These are phyloP conservation scores for Triplophysa tibetana DNA, from an alignment of 2,113 vertebrate species.

Conservation along the genomic window DNA sequence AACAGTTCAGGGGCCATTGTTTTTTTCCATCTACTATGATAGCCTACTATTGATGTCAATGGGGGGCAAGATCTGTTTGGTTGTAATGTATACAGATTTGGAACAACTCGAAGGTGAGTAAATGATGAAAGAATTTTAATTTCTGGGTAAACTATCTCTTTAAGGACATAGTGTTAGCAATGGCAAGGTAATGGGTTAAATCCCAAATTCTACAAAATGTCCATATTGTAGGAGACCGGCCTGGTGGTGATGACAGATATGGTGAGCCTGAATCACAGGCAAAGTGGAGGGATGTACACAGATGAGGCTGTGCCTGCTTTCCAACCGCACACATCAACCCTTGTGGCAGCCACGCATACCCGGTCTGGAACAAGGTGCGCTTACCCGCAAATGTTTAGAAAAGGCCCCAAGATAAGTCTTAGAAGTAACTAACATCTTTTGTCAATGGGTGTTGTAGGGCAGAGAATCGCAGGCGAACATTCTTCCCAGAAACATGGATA, in stretches of 20 bases:
- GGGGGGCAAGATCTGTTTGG: no score
- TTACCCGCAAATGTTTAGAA: constrained; percentile 9
- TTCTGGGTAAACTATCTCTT: no score
- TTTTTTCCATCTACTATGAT: no score
- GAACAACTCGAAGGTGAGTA: no score
- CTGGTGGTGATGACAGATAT: constrained; percentile 90
- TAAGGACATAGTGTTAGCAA: no score
- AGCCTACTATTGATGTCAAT: no score
- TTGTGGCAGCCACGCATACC: constrained; percentile 76
- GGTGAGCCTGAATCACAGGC: constrained; percentile 88
- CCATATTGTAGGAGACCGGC: constrained; percentile 81
- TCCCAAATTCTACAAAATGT: constrained; percentile 26
- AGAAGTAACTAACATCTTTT: constrained; percentile 44
- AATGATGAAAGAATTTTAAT: no score
- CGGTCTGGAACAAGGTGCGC: constrained; percentile 75
- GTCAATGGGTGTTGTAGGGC: constrained; percentile 71
- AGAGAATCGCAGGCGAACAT: constrained; percentile 87
- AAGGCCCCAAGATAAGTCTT: not conserved
- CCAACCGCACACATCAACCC: constrained; percentile 85
- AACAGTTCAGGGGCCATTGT: no score
- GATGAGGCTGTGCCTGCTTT: constrained; percentile 88
- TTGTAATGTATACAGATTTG: no score
- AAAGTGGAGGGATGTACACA: constrained; percentile 88
- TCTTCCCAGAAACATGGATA: constrained; percentile 91
- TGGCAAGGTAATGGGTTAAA: not conserved